A percentile compares a stretch with the other conserved stretches of the same genome.
Conservation (phyloP, 2,797 vertebrate species). For the Odontamblyopus rebecca region DNA sequence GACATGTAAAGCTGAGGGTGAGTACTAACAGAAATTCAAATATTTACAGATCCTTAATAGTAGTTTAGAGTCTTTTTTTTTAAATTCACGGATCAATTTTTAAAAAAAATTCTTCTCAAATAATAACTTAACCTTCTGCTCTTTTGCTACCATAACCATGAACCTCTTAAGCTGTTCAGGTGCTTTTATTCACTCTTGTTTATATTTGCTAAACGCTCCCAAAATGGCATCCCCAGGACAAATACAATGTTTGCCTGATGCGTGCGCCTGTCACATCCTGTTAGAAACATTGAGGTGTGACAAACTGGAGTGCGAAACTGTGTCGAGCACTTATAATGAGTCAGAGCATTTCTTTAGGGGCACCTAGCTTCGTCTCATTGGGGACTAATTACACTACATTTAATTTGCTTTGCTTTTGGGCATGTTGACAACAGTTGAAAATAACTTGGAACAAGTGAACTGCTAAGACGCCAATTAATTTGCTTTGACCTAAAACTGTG, state of each 20-base stretch:
- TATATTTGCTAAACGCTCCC: slow-evolving; percentile 12
- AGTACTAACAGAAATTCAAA: slow-evolving; percentile 34
- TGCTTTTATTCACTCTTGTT: slow-evolving; percentile 25
- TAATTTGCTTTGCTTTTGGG: slow-evolving; percentile 24
- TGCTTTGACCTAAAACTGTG: slow-evolving; percentile 39
- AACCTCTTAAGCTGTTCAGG: slow-evolving; percentile 28
- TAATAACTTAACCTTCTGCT: slow-evolving; percentile 23
- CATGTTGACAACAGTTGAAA: slow-evolving; percentile 39
- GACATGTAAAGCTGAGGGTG: slow-evolving; percentile 98
- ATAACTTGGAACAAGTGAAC: slow-evolving; percentile 39
- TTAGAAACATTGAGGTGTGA: slow-evolving; percentile 35
- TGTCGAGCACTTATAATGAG: slow-evolving; percentile 47
- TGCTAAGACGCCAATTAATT: slow-evolving; percentile 36
- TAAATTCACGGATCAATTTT: slow-evolving; percentile 36
- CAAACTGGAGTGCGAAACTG: slow-evolving; percentile 30
- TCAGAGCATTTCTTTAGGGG: slow-evolving; percentile 37
- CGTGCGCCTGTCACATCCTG: slow-evolving; percentile 21
- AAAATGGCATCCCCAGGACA: slow-evolving; percentile 22
- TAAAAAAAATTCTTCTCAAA: too few relatives aligned
- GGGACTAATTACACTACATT: slow-evolving; percentile 44
- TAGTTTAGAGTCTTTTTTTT: slow-evolving; percentile 13
- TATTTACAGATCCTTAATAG: too few relatives aligned
- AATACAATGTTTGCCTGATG: slow-evolving; percentile 21
- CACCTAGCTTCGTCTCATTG: slow-evolving; percentile 36
- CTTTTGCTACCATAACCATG: slow-evolving; percentile 27